Conservation (phyloP, 2,888 invertebrate species). For the Tiliacea aurago region DNA sequence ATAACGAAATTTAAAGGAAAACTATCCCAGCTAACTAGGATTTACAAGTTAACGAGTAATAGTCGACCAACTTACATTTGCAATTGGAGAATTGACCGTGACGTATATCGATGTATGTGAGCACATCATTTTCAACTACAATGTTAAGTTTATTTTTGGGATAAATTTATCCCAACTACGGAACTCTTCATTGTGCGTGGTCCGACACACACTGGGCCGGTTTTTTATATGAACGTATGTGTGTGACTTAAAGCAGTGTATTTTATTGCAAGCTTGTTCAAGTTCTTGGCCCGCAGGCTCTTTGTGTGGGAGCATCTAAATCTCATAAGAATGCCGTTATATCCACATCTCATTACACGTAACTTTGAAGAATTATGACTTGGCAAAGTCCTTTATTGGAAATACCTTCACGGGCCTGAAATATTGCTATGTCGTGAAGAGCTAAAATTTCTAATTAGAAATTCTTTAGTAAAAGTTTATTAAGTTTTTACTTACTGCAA, state of each 20-base stretch:
- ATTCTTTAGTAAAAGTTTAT: slow-evolving; percentile 89
- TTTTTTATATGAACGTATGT: slow-evolving; percentile 49
- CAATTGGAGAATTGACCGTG: no score
- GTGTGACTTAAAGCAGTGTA: slow-evolving; percentile 65
- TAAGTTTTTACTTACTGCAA: slow-evolving; percentile 89
- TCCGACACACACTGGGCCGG: no score
- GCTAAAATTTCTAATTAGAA: slow-evolving; percentile 90
- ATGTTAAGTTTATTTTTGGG: no score
- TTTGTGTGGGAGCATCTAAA: slow-evolving; percentile 77
- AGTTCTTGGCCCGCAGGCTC: slow-evolving; percentile 63
- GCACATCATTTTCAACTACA: no score
- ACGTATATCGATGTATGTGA: no score
- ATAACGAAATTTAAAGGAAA: no score
- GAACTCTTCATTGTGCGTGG: no score
- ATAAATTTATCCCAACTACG: no score
- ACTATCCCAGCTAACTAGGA: no score
- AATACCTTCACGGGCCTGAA: slow-evolving; percentile 90
- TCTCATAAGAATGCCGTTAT: slow-evolving; percentile 88
- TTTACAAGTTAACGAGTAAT: no score
- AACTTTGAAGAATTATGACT: slow-evolving; percentile 91
- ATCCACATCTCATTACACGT: slow-evolving; percentile 90
- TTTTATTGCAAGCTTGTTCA: slow-evolving; percentile 55
- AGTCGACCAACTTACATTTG: no score
- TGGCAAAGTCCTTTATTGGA: slow-evolving; percentile 91
- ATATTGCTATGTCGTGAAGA: slow-evolving; percentile 90